Evolutionary conservation across 1,140 invertebrate genomes (phyloP).

Genomic region (Zaprionus ghesquierei): DNA sequence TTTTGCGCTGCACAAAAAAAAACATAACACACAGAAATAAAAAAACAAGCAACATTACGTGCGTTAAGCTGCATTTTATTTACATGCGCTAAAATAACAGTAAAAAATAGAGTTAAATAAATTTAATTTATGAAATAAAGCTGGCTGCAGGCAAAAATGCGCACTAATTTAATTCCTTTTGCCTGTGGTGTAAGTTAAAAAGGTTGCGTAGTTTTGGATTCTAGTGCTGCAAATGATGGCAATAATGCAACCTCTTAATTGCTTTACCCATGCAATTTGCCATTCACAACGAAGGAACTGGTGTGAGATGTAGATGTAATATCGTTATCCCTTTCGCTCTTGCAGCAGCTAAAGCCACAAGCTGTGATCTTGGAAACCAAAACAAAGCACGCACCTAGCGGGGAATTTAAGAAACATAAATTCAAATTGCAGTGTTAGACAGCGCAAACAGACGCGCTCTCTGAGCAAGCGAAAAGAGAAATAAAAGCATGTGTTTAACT

Average conservation of each 20-base stretch:
- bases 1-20: not conserved
- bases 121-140: not conserved
- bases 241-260: not conserved
- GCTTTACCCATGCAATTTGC: not conserved
- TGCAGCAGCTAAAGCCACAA: not conserved
- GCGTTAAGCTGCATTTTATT: not conserved
- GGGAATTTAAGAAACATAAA: not conserved
- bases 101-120: not conserved
- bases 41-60: not conserved
- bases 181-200: not conserved
- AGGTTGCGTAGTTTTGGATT: not conserved
- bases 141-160: not conserved
- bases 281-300: not conserved
- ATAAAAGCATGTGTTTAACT: not conserved
- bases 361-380: not conserved
- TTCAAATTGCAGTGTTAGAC: not conserved
- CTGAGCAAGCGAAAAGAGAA: not conserved
- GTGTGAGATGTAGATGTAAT: not conserved
- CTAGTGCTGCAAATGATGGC: not conserved
- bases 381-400: not conserved
- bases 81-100: not conserved
- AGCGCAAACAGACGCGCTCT: not conserved
- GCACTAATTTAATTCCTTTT: not conserved
- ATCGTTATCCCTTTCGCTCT: not conserved
- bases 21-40: not conserved